These are phyloP conservation scores for Calephelis virginiensis DNA, from an alignment of 1,140 invertebrate genomes.

Conservation along the genomic window DNA sequence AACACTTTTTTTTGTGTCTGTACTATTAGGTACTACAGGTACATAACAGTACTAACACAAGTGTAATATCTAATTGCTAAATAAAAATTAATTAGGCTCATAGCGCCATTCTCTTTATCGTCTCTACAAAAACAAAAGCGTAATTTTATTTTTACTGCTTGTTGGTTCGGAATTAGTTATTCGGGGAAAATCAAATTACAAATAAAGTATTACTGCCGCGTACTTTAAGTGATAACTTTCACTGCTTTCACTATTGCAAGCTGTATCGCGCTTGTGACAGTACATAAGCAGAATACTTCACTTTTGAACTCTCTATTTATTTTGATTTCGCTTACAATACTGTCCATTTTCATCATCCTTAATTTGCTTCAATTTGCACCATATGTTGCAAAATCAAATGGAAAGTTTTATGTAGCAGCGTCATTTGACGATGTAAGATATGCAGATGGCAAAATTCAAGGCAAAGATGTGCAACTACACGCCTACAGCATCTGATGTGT, in stretches of 20 bases:
- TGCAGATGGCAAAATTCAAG: constrained; percentile 51
- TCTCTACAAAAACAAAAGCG: too few relatives aligned
- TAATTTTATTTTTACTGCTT: too few relatives aligned
- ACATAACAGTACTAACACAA: too few relatives aligned
- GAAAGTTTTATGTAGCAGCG: constrained; percentile 55
- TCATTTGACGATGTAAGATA: constrained; percentile 39
- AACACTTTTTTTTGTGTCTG: too few relatives aligned
- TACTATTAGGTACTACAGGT: too few relatives aligned
- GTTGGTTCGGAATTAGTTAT: neutral
- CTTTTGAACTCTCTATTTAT: constrained; percentile 68
- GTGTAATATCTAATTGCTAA: too few relatives aligned
- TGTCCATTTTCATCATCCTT: constrained; percentile 63
- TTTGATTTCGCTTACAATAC: constrained; percentile 59
- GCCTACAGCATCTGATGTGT: constrained; percentile 53
- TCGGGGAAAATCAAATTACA: constrained; percentile 24
- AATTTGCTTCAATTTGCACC: constrained; percentile 52
- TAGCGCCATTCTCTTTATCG: too few relatives aligned
- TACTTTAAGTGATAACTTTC: constrained; percentile 54
- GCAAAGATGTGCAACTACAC: constrained; percentile 66
- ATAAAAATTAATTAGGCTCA: too few relatives aligned
- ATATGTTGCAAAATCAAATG: constrained; percentile 61
- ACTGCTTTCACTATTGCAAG: constrained; percentile 68
- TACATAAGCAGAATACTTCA: constrained; percentile 42
- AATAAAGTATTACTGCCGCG: constrained; percentile 44
- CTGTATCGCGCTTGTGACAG: constrained; percentile 48